phyloP scores from a whole-genome alignment of 1,140 invertebrate species.

The Bombus breviceps region DNA sequence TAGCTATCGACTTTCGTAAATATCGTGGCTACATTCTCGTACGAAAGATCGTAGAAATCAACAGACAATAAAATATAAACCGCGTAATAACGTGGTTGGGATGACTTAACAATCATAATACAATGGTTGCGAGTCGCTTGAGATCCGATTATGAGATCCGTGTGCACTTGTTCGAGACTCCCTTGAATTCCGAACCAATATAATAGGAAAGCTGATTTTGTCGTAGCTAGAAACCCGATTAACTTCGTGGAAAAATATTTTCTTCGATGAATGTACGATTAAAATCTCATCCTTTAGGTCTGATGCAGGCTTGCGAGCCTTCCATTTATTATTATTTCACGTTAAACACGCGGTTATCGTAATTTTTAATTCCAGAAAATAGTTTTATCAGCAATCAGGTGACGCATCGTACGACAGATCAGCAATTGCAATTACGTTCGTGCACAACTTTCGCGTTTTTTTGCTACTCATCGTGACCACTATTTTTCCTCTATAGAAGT shows the following conservation, averaged over 20 bases:
- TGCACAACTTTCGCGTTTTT: neutral
- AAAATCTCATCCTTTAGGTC: neutral
- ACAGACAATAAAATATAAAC: slow-evolving; percentile 12
- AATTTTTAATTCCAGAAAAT: neutral
- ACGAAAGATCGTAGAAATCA: neutral
- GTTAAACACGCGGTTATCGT: too few relatives aligned
- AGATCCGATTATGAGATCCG: slow-evolving; percentile 19
- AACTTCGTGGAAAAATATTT: too few relatives aligned
- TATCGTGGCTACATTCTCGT: too few relatives aligned
- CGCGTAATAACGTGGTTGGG: neutral
- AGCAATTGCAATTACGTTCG: slow-evolving; percentile 19
- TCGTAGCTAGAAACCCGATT: neutral
- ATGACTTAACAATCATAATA: neutral
- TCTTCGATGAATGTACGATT: neutral
- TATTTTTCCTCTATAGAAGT: neutral
- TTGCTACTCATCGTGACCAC: neutral
- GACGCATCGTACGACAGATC: slow-evolving; percentile 11
- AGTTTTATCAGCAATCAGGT: neutral
- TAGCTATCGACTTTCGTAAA: too few relatives aligned
- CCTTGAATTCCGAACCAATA: neutral
- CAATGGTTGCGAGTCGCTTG: neutral
- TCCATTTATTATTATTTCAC: neutral
- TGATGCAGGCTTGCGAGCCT: neutral
- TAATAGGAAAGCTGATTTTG: neutral
- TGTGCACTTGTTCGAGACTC: neutral